Evolutionary conservation across 1,140 invertebrate species (phyloP), one percentile per base, ranked within the genome.

Genomic region (Dufourea novaeangliae): DNA sequence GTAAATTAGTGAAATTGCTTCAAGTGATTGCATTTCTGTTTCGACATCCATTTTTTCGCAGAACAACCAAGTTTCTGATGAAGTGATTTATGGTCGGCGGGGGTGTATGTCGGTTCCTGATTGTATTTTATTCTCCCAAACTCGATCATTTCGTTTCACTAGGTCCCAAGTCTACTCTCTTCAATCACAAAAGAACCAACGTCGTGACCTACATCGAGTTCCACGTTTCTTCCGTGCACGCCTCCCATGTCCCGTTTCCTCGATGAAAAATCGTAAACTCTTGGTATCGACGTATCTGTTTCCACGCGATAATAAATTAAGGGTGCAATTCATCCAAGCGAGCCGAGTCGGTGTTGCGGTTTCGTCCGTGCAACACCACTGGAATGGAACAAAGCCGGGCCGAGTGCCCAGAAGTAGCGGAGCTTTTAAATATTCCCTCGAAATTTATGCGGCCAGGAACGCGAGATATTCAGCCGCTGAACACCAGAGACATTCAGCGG

Each of bases 351-450:
- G 17, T 4, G n/a, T n/a, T 20, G 46, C 17, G 46, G 12, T 50
- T n/a, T 50, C n/a, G n/a, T n/a, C n/a, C n/a, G 46, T 20, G 46
- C n/a, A 50, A 50, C 46, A 50, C 17, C 46, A 20, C n/a, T 7
- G 11, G 20, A 56, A 27, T 14, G 52, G 5, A 17, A 69, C 20
- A 56, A 54, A 27, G 25, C 22, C 22, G 7, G 10, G 0, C 8
- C 25, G 12, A 10, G 14, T 4, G 32, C 29, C 20, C 46, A 27
- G 34, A 41, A 70, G 39, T 39, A 57, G n/a, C 6, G 17, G 6
- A n/a, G 11, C n/a, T 44, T 44, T 70, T 59, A 70, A 70, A 70
- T 69, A 39, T 41, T 27, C 29, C n/a, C 25, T 29, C 27, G 54
- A 29, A 52, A 67, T 29, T 61, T 59, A 61, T 44, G 37, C 37